Base-by-base conservation (phyloP, 1,140 invertebrate genomes). In the Neocloeon triangulifer region DNA sequence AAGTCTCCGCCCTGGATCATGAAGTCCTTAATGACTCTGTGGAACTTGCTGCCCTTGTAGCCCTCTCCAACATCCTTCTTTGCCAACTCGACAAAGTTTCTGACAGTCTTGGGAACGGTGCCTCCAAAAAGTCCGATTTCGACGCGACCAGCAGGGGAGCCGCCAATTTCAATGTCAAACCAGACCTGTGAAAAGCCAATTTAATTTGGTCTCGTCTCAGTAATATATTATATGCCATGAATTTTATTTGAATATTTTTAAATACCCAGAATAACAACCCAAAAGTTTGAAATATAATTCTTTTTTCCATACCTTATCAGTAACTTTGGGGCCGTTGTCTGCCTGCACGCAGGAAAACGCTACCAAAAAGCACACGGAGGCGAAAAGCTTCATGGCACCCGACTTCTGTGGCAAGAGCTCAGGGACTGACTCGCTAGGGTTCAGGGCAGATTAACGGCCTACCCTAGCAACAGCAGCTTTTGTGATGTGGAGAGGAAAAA, bases 1-100 rank as follows among this genome's bases (percentile, higher is more conserved):
- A 89, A 89, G 49, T 91, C 85, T 34, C 85, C 79, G 43, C 82
- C 84, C 59, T 94, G 86, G 41, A 91, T 85, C 85, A 94, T 92
- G 45, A 94, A 92, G 43, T 91, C 81, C 42, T 74, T 73, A 51
- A 94, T 92, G 13, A 94, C 75, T 43, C 86, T 60, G 49, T 94
- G 86, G 62, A 94, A 91, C 55, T 75, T 78, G 53, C 76, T 81
- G 30, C 79, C 80, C 47, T 81, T 81, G 56, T 76, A 88, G 7
- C 80, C 80, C 52, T 86, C 68, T 13, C 78, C 80, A 37, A 55
- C 45, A 1, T 70, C 65, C 48, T 75, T 80, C 42, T 72, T 60
- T 9, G 82, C 71, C 23, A 96, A 54, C 53, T 88, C 65, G 37
- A 65, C 59, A 51, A 99, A 99, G 55, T 99, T 99, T 39, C 75